A percentile compares a stretch with the other conserved stretches of the same genome.
These are phyloP conservation scores for Dasysyrphus tricinctus DNA, from an alignment of 2,888 invertebrate genomes.

Conservation along the genomic window DNA sequence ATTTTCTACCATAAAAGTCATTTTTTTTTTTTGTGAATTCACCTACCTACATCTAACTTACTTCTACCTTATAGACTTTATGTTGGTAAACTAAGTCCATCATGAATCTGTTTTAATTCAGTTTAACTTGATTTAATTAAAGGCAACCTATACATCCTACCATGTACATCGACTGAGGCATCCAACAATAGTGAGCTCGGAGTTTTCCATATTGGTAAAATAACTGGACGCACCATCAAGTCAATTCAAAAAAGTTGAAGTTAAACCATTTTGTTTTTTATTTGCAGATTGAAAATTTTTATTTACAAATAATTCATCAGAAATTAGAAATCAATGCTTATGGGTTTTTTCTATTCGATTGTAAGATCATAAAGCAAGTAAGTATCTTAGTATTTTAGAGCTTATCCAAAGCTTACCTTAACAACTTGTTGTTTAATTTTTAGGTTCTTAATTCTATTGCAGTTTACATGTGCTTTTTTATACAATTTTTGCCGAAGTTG, in stretches of 20 bases:
- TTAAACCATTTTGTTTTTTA: background rate
- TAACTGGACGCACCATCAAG: background rate
- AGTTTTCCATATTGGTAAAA: constrained; percentile 17
- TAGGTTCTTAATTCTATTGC: constrained; percentile 31
- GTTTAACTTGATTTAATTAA: background rate
- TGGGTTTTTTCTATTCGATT: constrained; percentile 30
- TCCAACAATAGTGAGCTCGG: constrained; percentile 16
- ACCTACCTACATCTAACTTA: too few species aligned
- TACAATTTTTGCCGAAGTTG: constrained; percentile 31
- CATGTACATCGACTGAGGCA: constrained; percentile 28
- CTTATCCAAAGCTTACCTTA: too few species aligned
- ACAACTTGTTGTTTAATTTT: background rate
- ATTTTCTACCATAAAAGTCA: too few species aligned
- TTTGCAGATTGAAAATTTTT: constrained; percentile 34
- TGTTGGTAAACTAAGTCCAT: too few species aligned
- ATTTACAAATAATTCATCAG: constrained; percentile 34
- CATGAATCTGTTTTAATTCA: too few species aligned
- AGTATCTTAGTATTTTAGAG: background rate
- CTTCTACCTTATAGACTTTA: too few species aligned
- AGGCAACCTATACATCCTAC: constrained; percentile 12
- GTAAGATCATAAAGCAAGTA: constrained; percentile 14
- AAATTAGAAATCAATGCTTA: constrained; percentile 33
- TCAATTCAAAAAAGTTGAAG: background rate
- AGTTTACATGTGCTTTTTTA: constrained; percentile 36
- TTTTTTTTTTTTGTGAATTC: too few species aligned